Evolutionary conservation across 2,888 invertebrate species (phyloP).

Genomic region (Bibio marci): DNA sequence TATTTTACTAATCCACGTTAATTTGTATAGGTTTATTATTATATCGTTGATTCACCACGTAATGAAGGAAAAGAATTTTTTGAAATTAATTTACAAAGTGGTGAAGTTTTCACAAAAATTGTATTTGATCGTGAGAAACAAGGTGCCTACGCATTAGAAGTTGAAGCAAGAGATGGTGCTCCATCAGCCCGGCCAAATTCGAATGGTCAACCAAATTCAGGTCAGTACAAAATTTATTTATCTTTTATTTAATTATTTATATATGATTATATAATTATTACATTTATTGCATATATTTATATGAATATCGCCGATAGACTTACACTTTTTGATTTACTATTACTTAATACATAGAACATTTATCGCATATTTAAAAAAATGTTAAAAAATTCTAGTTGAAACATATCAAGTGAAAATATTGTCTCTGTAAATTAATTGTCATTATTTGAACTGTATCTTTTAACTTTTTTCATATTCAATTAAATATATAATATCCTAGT

Average conservation of each 20-base stretch:
- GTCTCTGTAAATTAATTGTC: too few species aligned
- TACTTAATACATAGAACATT: too few species aligned
- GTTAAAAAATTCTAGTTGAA: too few species aligned
- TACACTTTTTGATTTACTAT: too few species aligned
- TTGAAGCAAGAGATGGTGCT: slow-evolving; percentile 90
- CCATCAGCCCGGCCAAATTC: slow-evolving; percentile 92
- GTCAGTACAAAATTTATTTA: slow-evolving; percentile 34
- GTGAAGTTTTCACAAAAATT: slow-evolving; percentile 87
- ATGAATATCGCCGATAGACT: too few species aligned
- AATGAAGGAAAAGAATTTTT: slow-evolving; percentile 93
- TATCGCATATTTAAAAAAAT: too few species aligned
- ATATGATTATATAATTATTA: neutral
- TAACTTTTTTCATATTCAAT: too few species aligned
- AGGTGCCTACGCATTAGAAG: slow-evolving; percentile 91
- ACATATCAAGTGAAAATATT: too few species aligned
- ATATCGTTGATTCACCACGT: slow-evolving; percentile 76
- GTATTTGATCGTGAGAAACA: slow-evolving; percentile 97
- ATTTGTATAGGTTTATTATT: slow-evolving; percentile 87
- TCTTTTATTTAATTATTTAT: slow-evolving; percentile 1
- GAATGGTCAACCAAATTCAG: slow-evolving; percentile 88
- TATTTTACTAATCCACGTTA: too few species aligned
- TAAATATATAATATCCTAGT: too few species aligned
- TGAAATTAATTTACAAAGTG: slow-evolving; percentile 89
- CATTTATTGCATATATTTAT: neutral
- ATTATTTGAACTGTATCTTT: too few species aligned